Conservation (phyloP, 2,797 vertebrate genomes). For the Acipenser transmontanus region DNA sequence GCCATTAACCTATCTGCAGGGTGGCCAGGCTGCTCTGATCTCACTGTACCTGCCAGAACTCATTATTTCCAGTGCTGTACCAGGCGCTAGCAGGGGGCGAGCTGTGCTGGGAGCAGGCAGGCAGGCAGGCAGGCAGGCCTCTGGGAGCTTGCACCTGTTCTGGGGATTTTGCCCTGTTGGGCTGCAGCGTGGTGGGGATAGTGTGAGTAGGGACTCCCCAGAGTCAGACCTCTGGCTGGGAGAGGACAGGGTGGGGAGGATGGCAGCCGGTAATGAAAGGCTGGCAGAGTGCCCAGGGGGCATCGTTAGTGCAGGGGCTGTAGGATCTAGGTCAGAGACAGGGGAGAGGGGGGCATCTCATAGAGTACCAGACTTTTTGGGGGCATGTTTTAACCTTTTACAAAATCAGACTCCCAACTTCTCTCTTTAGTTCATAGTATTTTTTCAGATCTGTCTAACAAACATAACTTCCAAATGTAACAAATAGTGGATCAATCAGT, state of each 20-base stretch:
- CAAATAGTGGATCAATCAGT: no score
- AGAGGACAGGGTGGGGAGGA: neutral
- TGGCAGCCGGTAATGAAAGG: conserved; percentile 58
- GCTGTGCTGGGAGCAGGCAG: conserved; percentile 49
- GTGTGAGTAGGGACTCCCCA: conserved; percentile 36
- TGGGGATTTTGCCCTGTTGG: conserved; percentile 41
- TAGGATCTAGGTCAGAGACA: conserved; percentile 64
- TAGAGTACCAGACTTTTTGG: no score
- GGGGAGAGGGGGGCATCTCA: no score
- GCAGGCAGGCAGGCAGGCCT: conserved; percentile 38
- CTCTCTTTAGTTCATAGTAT: no score
- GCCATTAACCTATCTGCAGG: conserved; percentile 10
- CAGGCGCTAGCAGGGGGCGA: conserved; percentile 49
- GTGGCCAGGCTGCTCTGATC: conserved; percentile 7
- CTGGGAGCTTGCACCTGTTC: conserved; percentile 72
- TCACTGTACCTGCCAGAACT: conserved; percentile 72
- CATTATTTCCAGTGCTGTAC: conserved; percentile 76
- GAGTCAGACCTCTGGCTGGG: conserved; percentile 38
- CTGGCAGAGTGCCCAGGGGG: conserved; percentile 55
- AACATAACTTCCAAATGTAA: no score
- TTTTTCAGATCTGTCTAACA: no score
- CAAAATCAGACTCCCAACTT: no score
- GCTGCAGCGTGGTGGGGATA: conserved; percentile 28
- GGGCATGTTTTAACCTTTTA: no score
- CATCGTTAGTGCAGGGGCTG: conserved; percentile 61